These are phyloP conservation scores for Drosophila bunnanda DNA, from an alignment of 2,888 invertebrate genomes.

Conservation along the genomic window DNA sequence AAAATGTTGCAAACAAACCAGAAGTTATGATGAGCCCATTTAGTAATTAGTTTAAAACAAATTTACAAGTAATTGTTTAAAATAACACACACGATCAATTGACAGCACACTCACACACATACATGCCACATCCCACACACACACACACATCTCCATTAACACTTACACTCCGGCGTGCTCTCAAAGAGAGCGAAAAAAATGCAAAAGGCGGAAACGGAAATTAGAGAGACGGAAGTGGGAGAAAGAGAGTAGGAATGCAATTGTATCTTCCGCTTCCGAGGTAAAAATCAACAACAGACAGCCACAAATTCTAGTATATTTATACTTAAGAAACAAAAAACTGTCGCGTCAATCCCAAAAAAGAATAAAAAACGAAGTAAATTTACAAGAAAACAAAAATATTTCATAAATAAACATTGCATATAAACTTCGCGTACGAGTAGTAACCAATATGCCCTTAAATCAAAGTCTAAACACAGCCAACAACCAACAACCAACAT, in stretches of 20 bases:
- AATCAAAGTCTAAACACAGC: constrained; percentile 69
- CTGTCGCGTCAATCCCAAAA: constrained; percentile 52
- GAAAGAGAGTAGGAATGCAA: constrained; percentile 21
- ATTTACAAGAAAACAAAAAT: constrained; percentile 49
- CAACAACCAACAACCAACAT: constrained; percentile 53
- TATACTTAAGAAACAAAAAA: constrained; percentile 45
- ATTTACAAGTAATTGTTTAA: constrained; percentile 78
- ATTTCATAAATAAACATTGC: constrained; percentile 48
- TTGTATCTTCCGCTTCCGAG: constrained; percentile 25
- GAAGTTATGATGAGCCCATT: constrained; percentile 64
- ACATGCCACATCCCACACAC: constrained; percentile 35
- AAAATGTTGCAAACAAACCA: constrained; percentile 79
- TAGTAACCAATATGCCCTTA: constrained; percentile 75
- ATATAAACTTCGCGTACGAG: constrained; percentile 50
- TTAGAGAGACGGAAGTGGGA: constrained; percentile 18
- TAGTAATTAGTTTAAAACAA: constrained; percentile 80
- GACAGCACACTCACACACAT: constrained; percentile 32
- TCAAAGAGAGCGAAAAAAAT: constrained; percentile 66
- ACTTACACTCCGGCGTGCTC: constrained; percentile 61
- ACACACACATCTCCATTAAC: constrained; percentile 26
- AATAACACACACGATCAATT: constrained; percentile 56
- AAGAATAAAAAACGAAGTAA: constrained; percentile 49
- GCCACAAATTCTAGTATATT: constrained; percentile 50
- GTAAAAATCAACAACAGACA: constrained; percentile 26
- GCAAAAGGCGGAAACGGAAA: constrained; percentile 42